Conservation (phyloP, 2,113 vertebrate species). For the Lamprologus tigripictilis region DNA sequence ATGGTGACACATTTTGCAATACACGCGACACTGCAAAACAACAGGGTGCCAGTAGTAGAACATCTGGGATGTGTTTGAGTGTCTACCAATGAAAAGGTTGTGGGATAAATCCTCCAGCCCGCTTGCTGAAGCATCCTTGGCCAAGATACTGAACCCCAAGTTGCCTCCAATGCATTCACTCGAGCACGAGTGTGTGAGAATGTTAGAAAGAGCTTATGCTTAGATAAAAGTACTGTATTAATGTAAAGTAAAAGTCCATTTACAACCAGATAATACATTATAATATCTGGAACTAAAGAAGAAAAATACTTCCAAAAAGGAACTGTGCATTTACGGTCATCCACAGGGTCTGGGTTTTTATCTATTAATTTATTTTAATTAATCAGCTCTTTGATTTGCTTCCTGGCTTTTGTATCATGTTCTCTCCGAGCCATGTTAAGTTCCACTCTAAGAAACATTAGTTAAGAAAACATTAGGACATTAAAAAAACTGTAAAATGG, state of each 20-base stretch:
- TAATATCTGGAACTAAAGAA: neutral
- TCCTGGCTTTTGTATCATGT: neutral
- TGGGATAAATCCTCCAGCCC: neutral
- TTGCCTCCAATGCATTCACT: neutral
- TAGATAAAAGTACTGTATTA: neutral
- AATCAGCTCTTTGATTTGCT: neutral
- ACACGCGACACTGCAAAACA: neutral
- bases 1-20: neutral
- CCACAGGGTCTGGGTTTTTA: neutral
- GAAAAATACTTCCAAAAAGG: neutral
- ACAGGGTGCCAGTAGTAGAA: fast-evolving
- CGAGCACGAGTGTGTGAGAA: neutral
- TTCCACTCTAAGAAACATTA: neutral
- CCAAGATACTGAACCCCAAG: neutral
- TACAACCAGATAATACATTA: neutral
- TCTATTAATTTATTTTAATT: neutral
- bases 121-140: neutral
- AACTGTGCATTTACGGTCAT: neutral
- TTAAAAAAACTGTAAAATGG: neutral
- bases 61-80: neutral
- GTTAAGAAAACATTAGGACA: neutral
- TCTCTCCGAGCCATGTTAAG: neutral
- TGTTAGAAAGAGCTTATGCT: neutral
- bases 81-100: neutral
- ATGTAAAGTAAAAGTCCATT: neutral